Evolutionary conservation across 1,140 invertebrate species (phyloP), one percentile per base, ranked within the genome.

Genomic region (Maniola jurtina): DNA sequence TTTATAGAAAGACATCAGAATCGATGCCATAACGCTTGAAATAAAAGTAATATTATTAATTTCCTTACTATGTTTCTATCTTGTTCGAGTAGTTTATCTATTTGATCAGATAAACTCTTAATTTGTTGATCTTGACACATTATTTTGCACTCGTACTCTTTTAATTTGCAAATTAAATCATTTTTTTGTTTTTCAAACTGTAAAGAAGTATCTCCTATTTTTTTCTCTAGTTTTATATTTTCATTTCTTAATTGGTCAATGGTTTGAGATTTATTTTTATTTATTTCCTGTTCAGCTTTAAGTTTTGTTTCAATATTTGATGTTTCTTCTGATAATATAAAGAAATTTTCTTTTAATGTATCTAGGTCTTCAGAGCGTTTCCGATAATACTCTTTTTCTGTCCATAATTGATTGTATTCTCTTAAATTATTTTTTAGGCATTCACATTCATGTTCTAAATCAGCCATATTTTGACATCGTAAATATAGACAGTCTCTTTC

Each of bases 121-220:
- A 90, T 89, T 77, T 90, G 86, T 67, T 89, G 81, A 34, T 84
- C 84, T 73, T 88, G 83, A 66, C 86, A 89, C 81, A 88, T 83
- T 25, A 81, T 70, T 77, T 83, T 84, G 64, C 86, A 89, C 66
- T 90, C 88, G 54, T 69, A 76, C 82, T 90, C 85, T 68, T 88
- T 84, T 63, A 90, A 62, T 76, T 86, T 88, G 70, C 82, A 88
- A 42, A 78, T 64, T 54, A 88, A 75, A 58, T 25, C 13, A 75
- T 83, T 89, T 76, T 77, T 86, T 67, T 90, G 84, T 69, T 81
- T 88, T 80, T 89, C 85, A 64, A 79, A 85, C n/a, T 55, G 40
- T 58, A 87, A 71, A 25, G 70, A 64, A 16, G 72, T 62, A 38
- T 89, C 84, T 45, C 81, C 81, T 25, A 89, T 50, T 78, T 82